A percentile compares a stretch with the other conserved stretches of the same genome.
These are phyloP conservation scores for Halichoerus grypus DNA, from an alignment of 2,113 vertebrate species.

Conservation along the genomic window DNA sequence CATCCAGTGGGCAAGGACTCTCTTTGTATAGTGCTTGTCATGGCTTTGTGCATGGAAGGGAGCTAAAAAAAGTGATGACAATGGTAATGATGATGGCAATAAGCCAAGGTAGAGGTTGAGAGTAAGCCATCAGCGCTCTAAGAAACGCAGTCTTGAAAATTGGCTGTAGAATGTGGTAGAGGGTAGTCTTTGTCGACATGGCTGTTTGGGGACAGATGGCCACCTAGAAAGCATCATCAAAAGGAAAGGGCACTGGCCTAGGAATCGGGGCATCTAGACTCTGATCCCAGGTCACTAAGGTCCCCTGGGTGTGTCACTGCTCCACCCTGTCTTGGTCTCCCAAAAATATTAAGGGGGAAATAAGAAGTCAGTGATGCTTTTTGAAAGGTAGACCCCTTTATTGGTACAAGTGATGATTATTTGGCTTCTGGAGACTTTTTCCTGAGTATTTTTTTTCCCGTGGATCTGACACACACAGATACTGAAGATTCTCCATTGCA, in stretches of 20 bases:
- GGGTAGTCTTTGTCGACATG: neutral
- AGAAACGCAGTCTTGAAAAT: neutral
- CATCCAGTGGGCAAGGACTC: neutral
- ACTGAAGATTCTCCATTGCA: conserved; percentile 89
- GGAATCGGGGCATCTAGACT: neutral
- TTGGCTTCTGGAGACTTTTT: conserved; percentile 24
- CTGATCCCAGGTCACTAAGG: neutral
- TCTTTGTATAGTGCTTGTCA: neutral
- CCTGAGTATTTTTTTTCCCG: neutral
- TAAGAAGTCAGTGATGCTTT: neutral
- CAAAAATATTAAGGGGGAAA: neutral
- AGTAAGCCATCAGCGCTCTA: neutral
- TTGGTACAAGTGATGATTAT: neutral
- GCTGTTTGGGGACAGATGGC: neutral
- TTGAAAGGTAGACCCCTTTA: neutral
- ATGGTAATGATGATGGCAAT: neutral
- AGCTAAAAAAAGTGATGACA: neutral
- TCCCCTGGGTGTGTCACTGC: neutral
- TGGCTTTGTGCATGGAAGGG: neutral
- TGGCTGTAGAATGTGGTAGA: neutral
- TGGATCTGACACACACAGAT: conserved; percentile 86
- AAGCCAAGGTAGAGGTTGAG: neutral
- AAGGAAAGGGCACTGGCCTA: neutral
- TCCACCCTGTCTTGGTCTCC: neutral
- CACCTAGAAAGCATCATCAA: neutral